Percentiles rank a stretch among this genome's conserved stretches.
These are phyloP conservation scores for Trissolcus japonicus DNA, from an alignment of 2,888 invertebrate species.

Conservation along the genomic window DNA sequence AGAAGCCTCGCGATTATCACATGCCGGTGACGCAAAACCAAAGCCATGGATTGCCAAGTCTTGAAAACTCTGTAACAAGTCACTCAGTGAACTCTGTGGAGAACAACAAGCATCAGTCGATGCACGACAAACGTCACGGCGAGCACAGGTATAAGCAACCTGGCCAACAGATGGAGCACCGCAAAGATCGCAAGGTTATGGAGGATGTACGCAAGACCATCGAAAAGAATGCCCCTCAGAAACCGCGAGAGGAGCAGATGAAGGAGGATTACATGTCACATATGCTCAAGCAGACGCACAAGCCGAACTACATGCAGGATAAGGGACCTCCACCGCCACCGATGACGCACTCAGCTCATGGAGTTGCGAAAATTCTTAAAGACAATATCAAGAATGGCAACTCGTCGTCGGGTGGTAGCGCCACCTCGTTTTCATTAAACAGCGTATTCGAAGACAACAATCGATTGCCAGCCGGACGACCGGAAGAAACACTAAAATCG, in stretches of 20 bases:
- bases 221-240: constrained; percentile 68
- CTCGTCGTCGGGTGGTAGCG: constrained; percentile 21
- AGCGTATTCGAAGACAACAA: constrained; percentile 68
- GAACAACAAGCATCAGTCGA: constrained; percentile 65
- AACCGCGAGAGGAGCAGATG: constrained; percentile 65
- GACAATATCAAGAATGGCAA: constrained; percentile 61
- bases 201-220: constrained; percentile 72
- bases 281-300: constrained; percentile 69
- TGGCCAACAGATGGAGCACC: constrained; percentile 57
- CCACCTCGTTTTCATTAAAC: constrained; percentile 58
- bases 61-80: constrained; percentile 28
- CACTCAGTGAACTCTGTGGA: constrained; percentile 36
- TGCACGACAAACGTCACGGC: constrained; percentile 65
- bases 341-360: constrained; percentile 61
- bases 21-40: constrained; percentile 32
- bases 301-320: constrained; percentile 62
- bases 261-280: constrained; percentile 67
- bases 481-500: constrained; percentile 60
- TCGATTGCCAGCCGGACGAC: constrained; percentile 68
- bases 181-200: constrained; percentile 67
- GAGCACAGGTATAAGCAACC: constrained; percentile 66
- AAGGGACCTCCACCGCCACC: constrained; percentile 53
- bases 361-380: constrained; percentile 63
- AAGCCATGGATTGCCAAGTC: constrained; percentile 17
- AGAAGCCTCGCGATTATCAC: constrained; percentile 65